Evolutionary conservation across 2,888 invertebrate genomes (phyloP).

Genomic region (Eupithecia subfuscata): DNA sequence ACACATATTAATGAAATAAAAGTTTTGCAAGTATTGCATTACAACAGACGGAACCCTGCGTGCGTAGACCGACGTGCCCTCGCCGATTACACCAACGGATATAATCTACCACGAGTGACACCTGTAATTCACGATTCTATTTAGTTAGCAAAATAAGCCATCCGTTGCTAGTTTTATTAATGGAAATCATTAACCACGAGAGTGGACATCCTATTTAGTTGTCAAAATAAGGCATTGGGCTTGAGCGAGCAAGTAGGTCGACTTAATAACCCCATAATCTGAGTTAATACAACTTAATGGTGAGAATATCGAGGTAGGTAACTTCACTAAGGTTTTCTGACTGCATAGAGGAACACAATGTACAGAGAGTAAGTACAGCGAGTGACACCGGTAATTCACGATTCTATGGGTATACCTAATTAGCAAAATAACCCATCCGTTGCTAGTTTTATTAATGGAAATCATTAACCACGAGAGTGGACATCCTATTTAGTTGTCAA

Average conservation of each 20-base stretch:
- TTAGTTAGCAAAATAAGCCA: slow-evolving; percentile 5
- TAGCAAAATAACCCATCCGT: neutral
- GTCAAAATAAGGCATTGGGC: slow-evolving; percentile 2
- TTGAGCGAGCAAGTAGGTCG: neutral
- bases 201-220: neutral
- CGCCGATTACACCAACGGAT: slow-evolving; percentile 9
- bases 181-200: neutral
- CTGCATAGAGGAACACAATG: neutral
- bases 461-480: neutral
- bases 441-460: neutral
- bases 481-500: neutral
- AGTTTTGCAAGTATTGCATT: neutral
- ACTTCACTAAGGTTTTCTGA: neutral
- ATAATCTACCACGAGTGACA: slow-evolving; percentile 9
- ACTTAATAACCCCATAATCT: neutral
- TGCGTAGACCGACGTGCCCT: neutral
- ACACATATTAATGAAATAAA: too few species aligned
- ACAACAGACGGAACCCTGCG: neutral
- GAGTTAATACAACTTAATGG: neutral
- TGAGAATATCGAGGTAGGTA: neutral
- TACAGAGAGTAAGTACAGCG: too few species aligned
- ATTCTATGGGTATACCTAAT: slow-evolving; percentile 13
- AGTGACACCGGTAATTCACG: too few species aligned
- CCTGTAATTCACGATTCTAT: neutral
- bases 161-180: neutral